Base-by-base conservation (phyloP, 35 echinoderm and acorn worm genomes). In the Hemicentrotus pulcherrimus region DNA sequence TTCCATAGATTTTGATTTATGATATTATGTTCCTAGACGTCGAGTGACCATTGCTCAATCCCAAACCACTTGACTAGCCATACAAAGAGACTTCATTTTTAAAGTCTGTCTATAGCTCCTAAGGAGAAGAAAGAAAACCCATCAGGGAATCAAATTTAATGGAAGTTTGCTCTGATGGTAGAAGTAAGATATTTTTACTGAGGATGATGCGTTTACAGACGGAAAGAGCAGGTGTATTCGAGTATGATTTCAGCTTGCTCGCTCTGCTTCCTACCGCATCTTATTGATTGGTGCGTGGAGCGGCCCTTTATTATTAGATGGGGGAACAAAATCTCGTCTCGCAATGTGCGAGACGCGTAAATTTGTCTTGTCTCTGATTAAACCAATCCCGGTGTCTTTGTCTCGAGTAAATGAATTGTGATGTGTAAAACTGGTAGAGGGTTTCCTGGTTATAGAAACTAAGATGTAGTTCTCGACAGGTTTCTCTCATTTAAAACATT, bases 181-280 rank as follows among this genome's bases (percentile, higher is more conserved):
- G 88, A 47, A 78, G 88, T 33, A 90, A 45, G 88, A 33, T 90
- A 47, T 47, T 90, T 90, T 90, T 32, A 33, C 47, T 31, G 91
- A 18, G 19, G 91, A 93, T 58, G 46, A 93, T 58, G 45, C 9
- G 91, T 93, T 93, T 93, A 93, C 91, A 47, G 91, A 93, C 91
- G 91, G 91, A 93, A 93, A 46, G 91, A 47, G 91, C 91, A 93
- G 91, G 91, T 93, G 91, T 32, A 13, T 50, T 58, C 13, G 48
- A 31, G 32, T 93, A 93, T 93, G 46, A 93, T 32, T 93, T 93
- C 91, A 93, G 91, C 91, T 93, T 93, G 91, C 46, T 58, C 48
- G 48, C 91, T 93, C 91, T 14, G 45, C 91, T 58, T 93, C 2
- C 16, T 58, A 48, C 48, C 91, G 91, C 30, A 31, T 93, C 13